phyloP scores from a whole-genome alignment of 2,888 invertebrate species.

The Malachius bipustulatus region DNA sequence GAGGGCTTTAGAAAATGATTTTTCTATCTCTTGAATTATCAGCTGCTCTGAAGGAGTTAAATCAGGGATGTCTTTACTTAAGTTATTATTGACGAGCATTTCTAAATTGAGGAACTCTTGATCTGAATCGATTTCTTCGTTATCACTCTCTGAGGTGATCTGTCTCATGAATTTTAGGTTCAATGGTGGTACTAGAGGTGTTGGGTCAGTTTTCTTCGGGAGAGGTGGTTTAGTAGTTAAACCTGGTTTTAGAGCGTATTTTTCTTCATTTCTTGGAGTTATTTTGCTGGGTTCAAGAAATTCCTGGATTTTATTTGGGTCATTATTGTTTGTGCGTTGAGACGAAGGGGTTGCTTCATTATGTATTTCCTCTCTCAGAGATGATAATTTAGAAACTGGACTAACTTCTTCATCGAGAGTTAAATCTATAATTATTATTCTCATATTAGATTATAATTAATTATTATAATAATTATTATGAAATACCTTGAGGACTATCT shows the following conservation, averaged over 20 bases:
- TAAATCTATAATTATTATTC: too few relatives aligned
- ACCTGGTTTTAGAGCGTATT: conserved; percentile 24
- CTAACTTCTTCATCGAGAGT: too few relatives aligned
- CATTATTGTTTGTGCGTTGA: too few relatives aligned
- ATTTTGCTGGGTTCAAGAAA: conserved; percentile 1
- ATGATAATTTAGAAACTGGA: too few relatives aligned
- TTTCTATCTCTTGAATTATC: too few relatives aligned
- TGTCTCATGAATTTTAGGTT: conserved; percentile 12
- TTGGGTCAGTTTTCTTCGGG: conserved; percentile 24
- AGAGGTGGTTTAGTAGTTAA: conserved; percentile 33
- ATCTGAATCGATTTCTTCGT: conserved; percentile 10
- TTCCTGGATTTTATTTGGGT: too few relatives aligned
- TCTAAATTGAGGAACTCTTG: conserved; percentile 1
- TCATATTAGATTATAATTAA: too few relatives aligned
- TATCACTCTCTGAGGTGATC: conserved; percentile 5
- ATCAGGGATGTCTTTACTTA: neutral
- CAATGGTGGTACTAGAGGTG: conserved; percentile 8
- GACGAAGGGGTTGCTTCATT: too few relatives aligned
- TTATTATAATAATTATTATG: too few relatives aligned
- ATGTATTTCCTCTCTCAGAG: too few relatives aligned
- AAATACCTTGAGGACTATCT: too few relatives aligned
- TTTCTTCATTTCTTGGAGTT: conserved; percentile 15
- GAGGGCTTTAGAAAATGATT: too few relatives aligned
- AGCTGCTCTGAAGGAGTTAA: neutral
- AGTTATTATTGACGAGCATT: conserved; percentile 3